These are phyloP conservation scores for Lepidurus couesii DNA, from an alignment of 1,140 invertebrate species.

Conservation along the genomic window DNA sequence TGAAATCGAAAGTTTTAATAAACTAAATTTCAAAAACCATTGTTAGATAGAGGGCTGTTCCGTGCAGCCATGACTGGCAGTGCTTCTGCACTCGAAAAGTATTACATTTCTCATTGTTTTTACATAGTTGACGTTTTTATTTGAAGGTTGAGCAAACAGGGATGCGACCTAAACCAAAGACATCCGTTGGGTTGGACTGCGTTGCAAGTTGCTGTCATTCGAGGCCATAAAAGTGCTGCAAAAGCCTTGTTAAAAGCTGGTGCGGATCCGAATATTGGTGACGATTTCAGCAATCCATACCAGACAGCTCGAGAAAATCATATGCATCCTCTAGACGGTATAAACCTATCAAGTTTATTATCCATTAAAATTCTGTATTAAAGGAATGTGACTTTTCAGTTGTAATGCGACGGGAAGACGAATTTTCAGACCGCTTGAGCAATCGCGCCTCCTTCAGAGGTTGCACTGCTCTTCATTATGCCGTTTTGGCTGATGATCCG, in stretches of 20 bases:
- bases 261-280: slow-evolving; percentile 69
- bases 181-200: slow-evolving; percentile 79
- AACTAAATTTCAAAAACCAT: no score
- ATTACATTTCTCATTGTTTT: not conserved
- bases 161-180: slow-evolving; percentile 38
- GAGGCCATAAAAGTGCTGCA: slow-evolving; percentile 59
- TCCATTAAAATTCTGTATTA: slow-evolving; percentile 22
- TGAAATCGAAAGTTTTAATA: no score
- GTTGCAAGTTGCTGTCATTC: slow-evolving; percentile 75
- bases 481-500: slow-evolving; percentile 66
- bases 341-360: slow-evolving; percentile 23
- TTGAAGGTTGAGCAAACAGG: not conserved
- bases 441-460: slow-evolving; percentile 69
- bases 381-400: slow-evolving; percentile 39
- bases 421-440: slow-evolving; percentile 70
- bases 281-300: slow-evolving; percentile 70
- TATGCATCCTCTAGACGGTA: slow-evolving; percentile 58
- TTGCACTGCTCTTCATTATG: slow-evolving; percentile 86
- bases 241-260: slow-evolving; percentile 62
- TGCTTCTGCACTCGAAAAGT: not conserved
- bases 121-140: not conserved
- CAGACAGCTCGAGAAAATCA: slow-evolving; percentile 54
- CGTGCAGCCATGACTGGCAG: not conserved
- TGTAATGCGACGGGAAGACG: slow-evolving; percentile 68
- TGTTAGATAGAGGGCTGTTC: not conserved